These are phyloP conservation scores for Penelope pileata DNA, from an alignment of 2,113 vertebrate species.

Conservation along the genomic window DNA sequence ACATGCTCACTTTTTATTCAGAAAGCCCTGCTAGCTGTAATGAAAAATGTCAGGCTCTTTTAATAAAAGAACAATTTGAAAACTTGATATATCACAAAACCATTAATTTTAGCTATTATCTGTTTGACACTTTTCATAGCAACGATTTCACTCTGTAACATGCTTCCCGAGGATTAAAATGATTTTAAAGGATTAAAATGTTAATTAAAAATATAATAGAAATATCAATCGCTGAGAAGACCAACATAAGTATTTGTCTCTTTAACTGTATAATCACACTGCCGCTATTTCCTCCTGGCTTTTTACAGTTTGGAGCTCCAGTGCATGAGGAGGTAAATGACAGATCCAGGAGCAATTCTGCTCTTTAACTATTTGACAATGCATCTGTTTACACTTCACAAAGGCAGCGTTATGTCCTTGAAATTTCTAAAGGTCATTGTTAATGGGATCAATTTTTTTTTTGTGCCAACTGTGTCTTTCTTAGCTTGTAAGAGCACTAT, in stretches of 20 bases:
- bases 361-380: slow-evolving; percentile 75
- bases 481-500: slow-evolving; percentile 63
- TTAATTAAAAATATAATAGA: slow-evolving; percentile 81
- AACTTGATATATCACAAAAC: slow-evolving; percentile 77
- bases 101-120: slow-evolving; percentile 79
- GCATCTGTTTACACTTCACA: slow-evolving; percentile 78
- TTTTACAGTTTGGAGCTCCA: slow-evolving; percentile 63
- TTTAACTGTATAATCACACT: slow-evolving; percentile 61
- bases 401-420: slow-evolving; percentile 80
- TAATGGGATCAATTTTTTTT: slow-evolving; percentile 76
- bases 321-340: slow-evolving; percentile 69
- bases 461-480: slow-evolving; percentile 64
- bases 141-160: slow-evolving; percentile 71
- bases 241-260: slow-evolving; percentile 67
- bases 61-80: slow-evolving; percentile 76
- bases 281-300: background rate
- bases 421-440: slow-evolving; percentile 84
- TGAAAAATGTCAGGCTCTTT: slow-evolving; percentile 65
- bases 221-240: slow-evolving; percentile 69
- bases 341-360: slow-evolving; percentile 75
- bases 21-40: slow-evolving; percentile 42
- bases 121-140: slow-evolving; percentile 76
- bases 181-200: slow-evolving; percentile 80
- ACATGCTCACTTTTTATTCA: slow-evolving; percentile 62
- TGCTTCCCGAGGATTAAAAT: slow-evolving; percentile 75